Evolutionary conservation across 2,888 invertebrate species (phyloP), one percentile per base, ranked within the genome.

Genomic region (Emesis furor): DNA sequence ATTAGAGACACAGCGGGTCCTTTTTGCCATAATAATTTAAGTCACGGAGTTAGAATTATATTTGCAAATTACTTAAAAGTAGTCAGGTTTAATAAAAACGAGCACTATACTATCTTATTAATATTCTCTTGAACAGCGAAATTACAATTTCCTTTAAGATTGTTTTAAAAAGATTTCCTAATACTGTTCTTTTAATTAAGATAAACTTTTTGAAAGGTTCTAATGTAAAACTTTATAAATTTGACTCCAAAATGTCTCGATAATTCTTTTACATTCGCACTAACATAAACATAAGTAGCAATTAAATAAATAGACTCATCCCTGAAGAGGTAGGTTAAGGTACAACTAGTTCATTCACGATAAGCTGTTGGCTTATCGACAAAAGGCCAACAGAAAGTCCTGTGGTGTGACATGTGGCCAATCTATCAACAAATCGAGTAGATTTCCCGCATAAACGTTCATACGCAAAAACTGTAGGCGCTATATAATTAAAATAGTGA

Each of bases 91-190:
- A 14, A 14, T 46, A 46, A 46, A 46, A 46, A 46, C 3, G 46
- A 46, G 14, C 46, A 46, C 46, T 46, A 46, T 46, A 65, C 65
- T 12, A 30, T 30, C 10, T 10, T 65, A 30, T 65, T 65, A 65
- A 65, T 65, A 65, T 65, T 65, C 65, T 65, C 65, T 65, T 32
- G 65, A 65, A 65, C 65, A 8, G 24, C 65, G 65, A 14, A 32
- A 65, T 65, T 5, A 12, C 32, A 65, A 65, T 65, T 65, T 65
- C 14, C 32, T 65, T 32, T 12, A 65, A 65, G 65, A 65, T 32
- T 32, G 65, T 32, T 65, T 65, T 65, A 65, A 65, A 62, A 30
- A 65, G 65, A 65, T 32, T 32, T 32, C 6, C 30, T 32, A 32
- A 32, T 65, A 32, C 65, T 32, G 30, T 32, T 65, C 65, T 65